These are phyloP conservation scores for Sciurus niger DNA, from an alignment of 2,113 vertebrate species.

Conservation along the genomic window DNA sequence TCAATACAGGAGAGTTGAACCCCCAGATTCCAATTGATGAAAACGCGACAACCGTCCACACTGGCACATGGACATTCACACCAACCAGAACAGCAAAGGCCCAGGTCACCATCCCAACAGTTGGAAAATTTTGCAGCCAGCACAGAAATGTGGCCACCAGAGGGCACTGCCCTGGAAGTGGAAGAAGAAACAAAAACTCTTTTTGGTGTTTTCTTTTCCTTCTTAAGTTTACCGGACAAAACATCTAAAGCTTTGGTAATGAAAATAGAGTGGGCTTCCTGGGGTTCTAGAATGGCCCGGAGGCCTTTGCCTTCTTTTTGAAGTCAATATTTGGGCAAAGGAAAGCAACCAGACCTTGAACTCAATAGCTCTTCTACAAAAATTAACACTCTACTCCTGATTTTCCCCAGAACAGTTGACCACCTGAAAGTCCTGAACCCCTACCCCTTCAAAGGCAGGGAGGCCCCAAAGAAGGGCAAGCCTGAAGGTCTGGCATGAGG, in stretches of 20 bases:
- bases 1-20: background rate
- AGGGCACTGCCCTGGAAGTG: constrained; percentile 65
- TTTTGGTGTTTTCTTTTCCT: constrained; percentile 75
- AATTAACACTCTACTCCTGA: background rate
- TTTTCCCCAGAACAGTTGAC: background rate
- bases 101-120: background rate
- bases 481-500: background rate
- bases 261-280: constrained; percentile 53
- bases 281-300: background rate
- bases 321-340: constrained; percentile 30
- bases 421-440: background rate
- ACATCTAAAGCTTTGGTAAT: background rate
- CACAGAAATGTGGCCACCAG: constrained; percentile 65
- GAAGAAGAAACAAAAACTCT: constrained; percentile 64
- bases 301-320: constrained; percentile 19
- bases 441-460: background rate
- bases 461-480: background rate
- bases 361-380: background rate
- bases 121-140: background rate
- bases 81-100: background rate
- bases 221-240: constrained; percentile 62
- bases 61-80: background rate
- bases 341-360: constrained; percentile 19
- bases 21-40: background rate
- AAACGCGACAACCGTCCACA: background rate